Evolutionary conservation across 2,113 vertebrate genomes (phyloP).

Genomic region (Argyrosomus japonicus): DNA sequence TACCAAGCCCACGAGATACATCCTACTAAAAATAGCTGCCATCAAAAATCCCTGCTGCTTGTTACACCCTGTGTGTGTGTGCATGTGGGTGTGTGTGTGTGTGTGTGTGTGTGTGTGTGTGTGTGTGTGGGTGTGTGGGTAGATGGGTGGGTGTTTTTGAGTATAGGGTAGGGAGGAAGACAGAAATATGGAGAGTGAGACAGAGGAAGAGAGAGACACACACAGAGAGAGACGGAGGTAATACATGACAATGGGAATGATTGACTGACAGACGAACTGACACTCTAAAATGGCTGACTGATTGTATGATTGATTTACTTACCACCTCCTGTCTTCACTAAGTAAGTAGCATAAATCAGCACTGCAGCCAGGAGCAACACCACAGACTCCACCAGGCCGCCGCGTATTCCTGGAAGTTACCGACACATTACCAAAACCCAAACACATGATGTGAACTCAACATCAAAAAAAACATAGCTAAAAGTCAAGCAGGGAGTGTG

Average conservation of each 20-base stretch:
- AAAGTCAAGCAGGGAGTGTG: slow-evolving; percentile 39
- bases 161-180: slow-evolving; percentile 4
- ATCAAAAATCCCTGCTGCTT: slow-evolving; percentile 74
- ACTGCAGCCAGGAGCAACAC: slow-evolving; percentile 31
- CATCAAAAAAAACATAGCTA: slow-evolving; percentile 64
- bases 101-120: slow-evolving; percentile 1
- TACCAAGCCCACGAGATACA: slow-evolving; percentile 76
- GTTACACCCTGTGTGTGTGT: slow-evolving; percentile 47
- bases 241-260: slow-evolving; percentile 54
- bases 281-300: slow-evolving; percentile 69
- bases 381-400: slow-evolving; percentile 33
- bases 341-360: slow-evolving; percentile 74
- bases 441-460: slow-evolving; percentile 52
- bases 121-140: too few species aligned
- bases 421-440: slow-evolving; percentile 47
- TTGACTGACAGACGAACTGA: slow-evolving; percentile 68
- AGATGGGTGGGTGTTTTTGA: not conserved
- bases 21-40: slow-evolving; percentile 79
- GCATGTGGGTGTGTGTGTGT: slow-evolving; percentile 15
- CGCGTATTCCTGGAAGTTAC: slow-evolving; percentile 53
- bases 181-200: slow-evolving; percentile 33
- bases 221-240: slow-evolving; percentile 12
- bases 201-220: not conserved
- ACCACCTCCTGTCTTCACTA: slow-evolving; percentile 66
- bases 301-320: slow-evolving; percentile 78